Base-by-base conservation (phyloP, 2,888 invertebrate genomes). In the Oxycera nigricornis region DNA sequence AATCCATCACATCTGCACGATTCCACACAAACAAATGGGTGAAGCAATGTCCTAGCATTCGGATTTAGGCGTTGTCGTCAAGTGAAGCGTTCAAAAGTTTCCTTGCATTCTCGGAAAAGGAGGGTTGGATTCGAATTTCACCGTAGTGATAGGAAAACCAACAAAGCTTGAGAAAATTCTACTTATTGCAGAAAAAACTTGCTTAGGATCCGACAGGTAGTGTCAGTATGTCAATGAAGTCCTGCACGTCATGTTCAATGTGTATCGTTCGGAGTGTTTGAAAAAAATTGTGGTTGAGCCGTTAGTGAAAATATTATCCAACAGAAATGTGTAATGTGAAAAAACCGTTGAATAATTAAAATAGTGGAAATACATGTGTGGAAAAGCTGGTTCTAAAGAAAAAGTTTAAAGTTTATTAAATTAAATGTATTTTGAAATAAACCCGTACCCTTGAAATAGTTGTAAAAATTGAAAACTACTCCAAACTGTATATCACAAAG, bases 141-240 rank as follows among this genome's bases (percentile, higher is more conserved):
- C 46, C 70, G 30, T 35, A 24, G 55, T 31, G 55, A 65, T 20
- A 20, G 70, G 22, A 70, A 55, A 70, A 30, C 70, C 20, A 52
- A 52, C 31, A 52, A 52, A 70, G 22, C 55, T 65, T 70, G 35
- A 55, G 57, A 59, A 70, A 75, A 57, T 72, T 39, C 31, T 57
- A 9, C 39, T 41, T 4, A 72, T 50, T 68, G 26, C 59, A 6
- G 39, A 39, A 41, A 72, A 59, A 72, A 57, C 55, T 57, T 39
- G 39, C 14, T 7, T 26, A 52, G 59, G 59, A 76, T 76, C 74
- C 75, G 74, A 76, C 76, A 76, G 76, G 76, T 76, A 73, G 67
- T 46, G 72, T 76, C 76, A 76, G 76, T 76, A 73, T 73, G 73
- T 59, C 72, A 59, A 11, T 59, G 72, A 26, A 62, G 50, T 31